Evolutionary conservation across 2,888 invertebrate genomes (phyloP).

Genomic region (Synergus japonicus): DNA sequence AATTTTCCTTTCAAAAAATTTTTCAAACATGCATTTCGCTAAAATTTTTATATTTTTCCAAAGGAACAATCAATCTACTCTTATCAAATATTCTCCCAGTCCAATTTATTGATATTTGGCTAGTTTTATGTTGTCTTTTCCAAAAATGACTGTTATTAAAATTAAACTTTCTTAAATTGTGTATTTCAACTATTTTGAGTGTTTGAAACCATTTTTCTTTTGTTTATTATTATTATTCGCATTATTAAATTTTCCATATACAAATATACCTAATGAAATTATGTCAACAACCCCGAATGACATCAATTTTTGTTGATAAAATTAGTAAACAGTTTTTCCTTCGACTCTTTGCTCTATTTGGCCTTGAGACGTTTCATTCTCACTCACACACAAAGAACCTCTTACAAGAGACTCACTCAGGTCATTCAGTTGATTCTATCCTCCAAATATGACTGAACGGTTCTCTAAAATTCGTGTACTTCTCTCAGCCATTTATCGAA

Average conservation of each 20-base stretch:
- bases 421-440: conserved; percentile 23
- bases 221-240: too few species aligned
- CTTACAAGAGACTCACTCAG: background rate
- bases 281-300: conserved; percentile 11
- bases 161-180: too few species aligned
- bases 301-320: background rate
- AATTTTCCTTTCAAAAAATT: too few species aligned
- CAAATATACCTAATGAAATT: background rate
- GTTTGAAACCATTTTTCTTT: too few species aligned
- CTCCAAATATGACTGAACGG: conserved; percentile 12
- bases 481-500: background rate
- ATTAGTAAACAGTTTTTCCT: conserved; percentile 17
- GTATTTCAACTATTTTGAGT: too few species aligned
- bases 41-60: too few species aligned
- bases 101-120: too few species aligned
- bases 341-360: conserved; percentile 7
- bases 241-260: background rate
- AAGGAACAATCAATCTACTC: too few species aligned
- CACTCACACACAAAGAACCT: background rate
- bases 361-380: conserved; percentile 17
- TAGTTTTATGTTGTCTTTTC: too few species aligned
- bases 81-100: too few species aligned
- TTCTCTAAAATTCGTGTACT: background rate
- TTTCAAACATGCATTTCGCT: too few species aligned
- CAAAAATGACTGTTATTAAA: too few species aligned